A percentile compares a stretch with the other conserved stretches of the same genome.
phyloP scores from a whole-genome alignment of 2,113 vertebrate species.

The Megaceryle torquata region DNA sequence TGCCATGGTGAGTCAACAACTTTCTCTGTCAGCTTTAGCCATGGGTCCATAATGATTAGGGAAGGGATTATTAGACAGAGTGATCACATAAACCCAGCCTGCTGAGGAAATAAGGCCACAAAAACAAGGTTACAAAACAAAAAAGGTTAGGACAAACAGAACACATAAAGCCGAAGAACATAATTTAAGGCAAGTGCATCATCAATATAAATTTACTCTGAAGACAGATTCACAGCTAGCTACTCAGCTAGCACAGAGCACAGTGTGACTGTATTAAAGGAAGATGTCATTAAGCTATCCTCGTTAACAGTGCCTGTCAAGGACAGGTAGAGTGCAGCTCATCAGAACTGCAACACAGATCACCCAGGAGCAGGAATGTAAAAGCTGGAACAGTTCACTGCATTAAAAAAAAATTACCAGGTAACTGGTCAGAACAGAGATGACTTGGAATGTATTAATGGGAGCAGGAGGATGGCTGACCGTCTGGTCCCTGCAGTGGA shows the following conservation, averaged over 20 bases:
- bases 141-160: neutral
- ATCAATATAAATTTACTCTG: slow-evolving; percentile 33
- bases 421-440: neutral
- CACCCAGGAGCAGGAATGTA: neutral
- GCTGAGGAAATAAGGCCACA: neutral
- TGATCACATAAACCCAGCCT: neutral
- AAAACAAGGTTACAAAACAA: neutral
- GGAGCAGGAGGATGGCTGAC: neutral
- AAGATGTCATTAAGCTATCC: slow-evolving; percentile 10
- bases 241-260: neutral
- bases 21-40: neutral
- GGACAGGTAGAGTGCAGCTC: neutral
- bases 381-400: neutral
- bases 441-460: neutral
- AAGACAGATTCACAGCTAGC: slow-evolving; percentile 17
- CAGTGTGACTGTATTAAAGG: slow-evolving; percentile 6
- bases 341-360: neutral
- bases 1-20: neutral
- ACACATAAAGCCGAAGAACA: neutral
- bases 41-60: neutral
- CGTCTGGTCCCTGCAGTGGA: neutral
- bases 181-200: slow-evolving; percentile 23
- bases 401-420: neutral
- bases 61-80: neutral
- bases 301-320: slow-evolving; percentile 16